A percentile compares a stretch with the other conserved stretches of the same genome.
Evolutionary conservation across 2,113 vertebrate species (phyloP).

Genomic region (Nannospalax galili): DNA sequence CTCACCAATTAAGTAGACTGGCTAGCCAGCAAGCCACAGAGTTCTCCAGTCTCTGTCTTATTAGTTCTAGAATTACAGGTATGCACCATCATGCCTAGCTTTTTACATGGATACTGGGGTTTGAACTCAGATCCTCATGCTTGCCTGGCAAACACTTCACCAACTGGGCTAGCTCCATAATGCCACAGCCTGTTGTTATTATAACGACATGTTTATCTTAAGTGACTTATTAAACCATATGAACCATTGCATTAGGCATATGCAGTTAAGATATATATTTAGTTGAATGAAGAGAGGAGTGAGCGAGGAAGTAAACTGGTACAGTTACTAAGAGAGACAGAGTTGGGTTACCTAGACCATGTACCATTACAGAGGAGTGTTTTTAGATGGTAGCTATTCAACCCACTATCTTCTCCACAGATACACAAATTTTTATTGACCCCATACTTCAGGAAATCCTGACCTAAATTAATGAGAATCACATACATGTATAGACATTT

Average conservation of each 20-base stretch:
- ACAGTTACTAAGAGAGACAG: background rate
- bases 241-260: background rate
- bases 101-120: background rate
- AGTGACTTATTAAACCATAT: no score
- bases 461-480: background rate
- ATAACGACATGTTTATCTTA: background rate
- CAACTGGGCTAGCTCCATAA: no score
- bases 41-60: background rate
- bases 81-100: no score
- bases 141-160: background rate
- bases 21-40: background rate
- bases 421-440: background rate
- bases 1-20: background rate
- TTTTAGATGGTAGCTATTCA: background rate
- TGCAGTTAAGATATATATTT: background rate
- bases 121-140: background rate
- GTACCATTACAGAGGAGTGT: background rate
- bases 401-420: background rate
- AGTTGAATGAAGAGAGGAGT: background rate
- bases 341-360: background rate
- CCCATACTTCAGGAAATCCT: background rate
- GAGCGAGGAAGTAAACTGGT: background rate
- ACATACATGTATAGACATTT: background rate
- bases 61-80: background rate
- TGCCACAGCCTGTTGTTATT: background rate